phyloP scores from a whole-genome alignment of 2,888 invertebrate genomes.

The Cyaniris semiargus region DNA sequence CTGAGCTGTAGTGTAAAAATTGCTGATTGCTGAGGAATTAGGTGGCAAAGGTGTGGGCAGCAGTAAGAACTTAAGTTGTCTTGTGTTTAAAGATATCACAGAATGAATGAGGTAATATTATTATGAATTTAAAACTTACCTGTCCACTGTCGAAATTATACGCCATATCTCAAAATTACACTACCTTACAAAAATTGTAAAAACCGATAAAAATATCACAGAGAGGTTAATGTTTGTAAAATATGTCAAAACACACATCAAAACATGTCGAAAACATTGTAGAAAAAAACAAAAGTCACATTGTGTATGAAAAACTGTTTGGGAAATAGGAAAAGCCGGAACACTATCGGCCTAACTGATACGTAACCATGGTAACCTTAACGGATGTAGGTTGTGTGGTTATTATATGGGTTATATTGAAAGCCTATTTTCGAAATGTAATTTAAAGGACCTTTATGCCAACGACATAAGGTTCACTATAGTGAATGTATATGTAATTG shows the following conservation, averaged over 20 bases:
- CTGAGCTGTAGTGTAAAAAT: no score
- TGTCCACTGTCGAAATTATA: constrained; percentile 74
- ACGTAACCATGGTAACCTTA: constrained; percentile 57
- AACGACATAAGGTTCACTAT: background rate
- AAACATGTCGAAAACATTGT: constrained; percentile 47
- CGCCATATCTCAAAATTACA: constrained; percentile 54
- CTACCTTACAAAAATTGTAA: constrained; percentile 47
- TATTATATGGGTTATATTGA: no score
- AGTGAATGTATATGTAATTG: no score
- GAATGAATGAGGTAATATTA: no score
- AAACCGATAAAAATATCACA: constrained; percentile 53
- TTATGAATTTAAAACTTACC: constrained; percentile 57
- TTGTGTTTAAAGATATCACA: no score
- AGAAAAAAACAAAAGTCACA: constrained; percentile 45
- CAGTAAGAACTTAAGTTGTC: no score
- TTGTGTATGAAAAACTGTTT: constrained; percentile 46
- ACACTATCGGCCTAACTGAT: constrained; percentile 69
- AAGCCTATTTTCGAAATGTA: background rate
- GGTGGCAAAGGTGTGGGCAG: no score
- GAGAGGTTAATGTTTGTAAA: constrained; percentile 42
- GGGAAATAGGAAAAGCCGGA: constrained; percentile 56
- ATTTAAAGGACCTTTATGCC: background rate
- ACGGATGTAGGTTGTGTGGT: constrained; percentile 6
- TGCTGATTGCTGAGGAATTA: no score
- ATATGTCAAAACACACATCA: constrained; percentile 39